Base-by-base conservation (phyloP, 2,888 invertebrate species). In the Volucella zonaria region DNA sequence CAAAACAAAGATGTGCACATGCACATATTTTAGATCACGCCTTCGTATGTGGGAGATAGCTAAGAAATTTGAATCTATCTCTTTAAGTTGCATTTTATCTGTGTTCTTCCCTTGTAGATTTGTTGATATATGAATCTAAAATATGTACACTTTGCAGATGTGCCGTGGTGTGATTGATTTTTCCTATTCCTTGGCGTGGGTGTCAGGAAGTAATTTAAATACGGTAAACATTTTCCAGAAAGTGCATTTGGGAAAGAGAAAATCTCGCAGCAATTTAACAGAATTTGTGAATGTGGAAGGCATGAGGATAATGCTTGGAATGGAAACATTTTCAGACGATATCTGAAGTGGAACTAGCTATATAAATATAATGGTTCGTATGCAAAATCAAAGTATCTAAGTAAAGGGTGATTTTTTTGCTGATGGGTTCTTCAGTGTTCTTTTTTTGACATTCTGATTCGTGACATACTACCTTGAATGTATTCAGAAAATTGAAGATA, bases 1-100 rank as follows among this genome's bases (percentile, higher is more conserved):
- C 79, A 75, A 75, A 75, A 83, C 83, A 80, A 76, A 71, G 75
- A 83, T 83, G 75, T 76, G 31, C 31, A 31, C 31, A 31, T 31
- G 31, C 6, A 31, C 31, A 31, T 83, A 80, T 71, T 61, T 83
- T 66, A 79, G 64, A 10, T 78, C 38, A 59, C 70, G 82, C 64
- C 70, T 79, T 66, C 47, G 18, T 12, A 49, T 54, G 47, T 61
- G 75, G 61, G 70, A 80, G 78, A 31, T 31, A 31, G 31, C 31
- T 75, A 64, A 79, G 68, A 49, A 49, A 23, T 18, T n/a, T 42
- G n/a, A 4, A 12, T 14, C n/a, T 43, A 54, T 70, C 43, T 68
- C 51, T 51, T 61, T 45, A 10, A 43, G 40, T n/a, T 70, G 38
- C 14, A 54, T 67, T 40, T 51, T 51, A 23, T 54, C 2, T 51